A percentile compares a stretch with the other conserved stretches of the same genome.
These are phyloP conservation scores for Notiomystis cincta DNA, from an alignment of 2,113 vertebrate species.

Conservation along the genomic window DNA sequence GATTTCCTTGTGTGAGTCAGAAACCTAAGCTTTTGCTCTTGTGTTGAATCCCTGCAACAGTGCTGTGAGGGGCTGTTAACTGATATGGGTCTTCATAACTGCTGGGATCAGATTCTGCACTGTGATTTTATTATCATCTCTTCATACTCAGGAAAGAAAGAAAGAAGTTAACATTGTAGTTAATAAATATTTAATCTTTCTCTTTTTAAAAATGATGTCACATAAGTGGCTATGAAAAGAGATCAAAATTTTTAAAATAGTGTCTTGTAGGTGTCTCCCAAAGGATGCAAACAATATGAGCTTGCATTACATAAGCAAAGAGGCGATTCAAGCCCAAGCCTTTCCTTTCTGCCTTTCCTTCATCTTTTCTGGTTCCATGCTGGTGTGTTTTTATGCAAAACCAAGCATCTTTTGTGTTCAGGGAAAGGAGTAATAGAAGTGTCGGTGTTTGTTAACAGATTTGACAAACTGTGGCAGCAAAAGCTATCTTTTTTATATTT, in stretches of 20 bases:
- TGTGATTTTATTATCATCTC: not conserved
- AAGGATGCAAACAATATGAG: not conserved
- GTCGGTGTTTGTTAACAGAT: conserved; percentile 49
- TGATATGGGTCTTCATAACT: not conserved
- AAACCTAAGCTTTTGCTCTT: not conserved
- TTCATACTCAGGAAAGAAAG: not conserved
- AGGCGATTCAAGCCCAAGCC: rapidly evolving
- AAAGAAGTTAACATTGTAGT: not conserved
- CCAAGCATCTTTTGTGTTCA: conserved; percentile 21
- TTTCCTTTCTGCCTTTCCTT: not conserved
- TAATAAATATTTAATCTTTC: not conserved
- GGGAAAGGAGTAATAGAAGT: conserved; percentile 37
- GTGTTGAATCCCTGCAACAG: not conserved
- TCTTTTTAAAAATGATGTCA: not conserved
- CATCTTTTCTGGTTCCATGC: not conserved
- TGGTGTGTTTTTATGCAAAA: conserved; percentile 7
- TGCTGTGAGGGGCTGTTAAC: not conserved
- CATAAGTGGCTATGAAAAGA: not conserved
- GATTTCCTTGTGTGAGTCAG: not conserved
- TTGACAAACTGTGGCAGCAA: conserved; percentile 57
- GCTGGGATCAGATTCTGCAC: not conserved
- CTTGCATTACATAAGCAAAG: not conserved
- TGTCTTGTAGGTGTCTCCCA: not conserved
- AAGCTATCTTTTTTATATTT: conserved; percentile 61
- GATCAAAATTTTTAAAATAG: not conserved